Conservation (phyloP, 2,888 invertebrate species). For the Melolontha melolontha region DNA sequence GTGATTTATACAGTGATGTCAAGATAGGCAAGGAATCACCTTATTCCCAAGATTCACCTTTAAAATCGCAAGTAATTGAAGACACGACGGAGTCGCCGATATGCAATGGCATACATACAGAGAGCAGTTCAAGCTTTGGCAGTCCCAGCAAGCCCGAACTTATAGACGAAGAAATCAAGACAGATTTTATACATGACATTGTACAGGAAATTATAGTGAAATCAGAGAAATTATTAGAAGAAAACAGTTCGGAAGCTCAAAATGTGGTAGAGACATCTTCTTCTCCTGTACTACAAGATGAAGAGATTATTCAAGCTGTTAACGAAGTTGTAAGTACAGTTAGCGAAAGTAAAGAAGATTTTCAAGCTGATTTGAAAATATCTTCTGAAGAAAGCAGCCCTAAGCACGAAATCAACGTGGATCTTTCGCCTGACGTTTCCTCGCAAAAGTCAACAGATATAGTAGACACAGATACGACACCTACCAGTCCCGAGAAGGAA, state of each 20-base stretch:
- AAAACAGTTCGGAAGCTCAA: slow-evolving; percentile 52
- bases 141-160: slow-evolving; percentile 59
- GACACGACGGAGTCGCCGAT: slow-evolving; percentile 58
- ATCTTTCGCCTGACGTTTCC: slow-evolving; percentile 31
- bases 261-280: slow-evolving; percentile 14
- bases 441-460: slow-evolving; percentile 48
- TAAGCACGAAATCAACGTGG: slow-evolving; percentile 48
- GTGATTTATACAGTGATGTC: slow-evolving; percentile 73
- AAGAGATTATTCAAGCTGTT: slow-evolving; percentile 68
- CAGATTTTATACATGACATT: slow-evolving; percentile 67
- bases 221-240: slow-evolving; percentile 66
- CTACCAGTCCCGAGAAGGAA: slow-evolving; percentile 69
- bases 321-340: slow-evolving; percentile 68
- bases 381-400: slow-evolving; percentile 48
- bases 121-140: slow-evolving; percentile 61
- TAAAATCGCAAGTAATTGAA: slow-evolving; percentile 59
- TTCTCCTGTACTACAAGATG: slow-evolving; percentile 67
- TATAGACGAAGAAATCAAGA: slow-evolving; percentile 56
- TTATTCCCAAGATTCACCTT: slow-evolving; percentile 65
- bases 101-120: slow-evolving; percentile 65
- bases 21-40: slow-evolving; percentile 72
- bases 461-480: slow-evolving; percentile 52
- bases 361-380: slow-evolving; percentile 51
- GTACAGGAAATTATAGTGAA: slow-evolving; percentile 68
- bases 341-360: slow-evolving; percentile 54